Base-by-base conservation (phyloP, 2,888 invertebrate species). In the Julus scanicus region DNA sequence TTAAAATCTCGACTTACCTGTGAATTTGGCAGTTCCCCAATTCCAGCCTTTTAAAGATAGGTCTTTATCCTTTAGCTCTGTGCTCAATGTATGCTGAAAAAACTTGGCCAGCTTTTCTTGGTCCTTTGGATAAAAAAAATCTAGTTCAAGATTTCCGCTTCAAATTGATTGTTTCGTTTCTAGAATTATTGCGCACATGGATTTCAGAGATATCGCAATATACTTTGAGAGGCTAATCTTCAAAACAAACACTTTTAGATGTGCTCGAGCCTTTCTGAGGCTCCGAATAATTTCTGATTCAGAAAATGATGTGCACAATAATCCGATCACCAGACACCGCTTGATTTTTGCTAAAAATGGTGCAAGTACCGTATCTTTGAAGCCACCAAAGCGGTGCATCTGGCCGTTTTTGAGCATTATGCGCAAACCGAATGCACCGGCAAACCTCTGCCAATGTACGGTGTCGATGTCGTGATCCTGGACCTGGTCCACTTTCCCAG, bases 11-110 rank as follows among this genome's bases (percentile, higher is more conserved):
- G 29, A 1, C 29, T 88, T 90, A 93, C 94, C 99, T 90, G 95
- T 95, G 92, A 99, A 99, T 90, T 97, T 96, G 0, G 98, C 97
- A 0, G 97, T 96, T 48, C 99, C 99, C 98, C 99, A 99, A 92
- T 99, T 99, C 99, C 99, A 99, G 0, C 99, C 99, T 92, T 98
- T 98, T 0, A 99, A 94, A 90, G 98, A 97, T 88, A 98, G 93
- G 91, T 99, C 99, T 91, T 97, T 97, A 91, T 97, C 97, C 86
- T 97, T 93, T 95, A 99, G 95, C 89, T 97, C 96, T 90, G 96
- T 95, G 48, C 95, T 94, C 92, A 98, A 99, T 90, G 96, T 95
- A 8, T 94, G 93, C 90, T 95, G 94, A 90, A 99, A 96, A 92
- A 97, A 99, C 90, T 97, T 96, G 0, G 96, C 95, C 84, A 99